A percentile compares a stretch with the other conserved stretches of the same genome.
phyloP scores from a whole-genome alignment of 2,797 vertebrate species.

The Cichlasoma orientale region DNA sequence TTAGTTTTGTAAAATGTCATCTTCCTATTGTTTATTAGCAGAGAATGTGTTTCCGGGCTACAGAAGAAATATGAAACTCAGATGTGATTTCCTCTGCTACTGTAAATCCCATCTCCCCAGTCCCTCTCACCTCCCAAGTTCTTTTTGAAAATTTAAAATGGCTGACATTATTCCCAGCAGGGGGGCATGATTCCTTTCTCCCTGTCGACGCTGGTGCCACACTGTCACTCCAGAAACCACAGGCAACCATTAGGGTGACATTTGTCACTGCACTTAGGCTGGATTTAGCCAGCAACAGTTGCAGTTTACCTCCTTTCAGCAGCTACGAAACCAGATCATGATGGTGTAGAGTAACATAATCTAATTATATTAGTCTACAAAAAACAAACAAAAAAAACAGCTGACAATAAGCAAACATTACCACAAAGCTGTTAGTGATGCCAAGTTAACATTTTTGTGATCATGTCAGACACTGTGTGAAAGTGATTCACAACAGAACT shows the following conservation, averaged over 20 bases:
- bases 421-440: background rate
- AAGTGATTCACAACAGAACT: background rate
- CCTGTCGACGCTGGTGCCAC: slow-evolving; percentile 43
- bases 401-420: background rate
- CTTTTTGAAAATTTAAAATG: slow-evolving; percentile 53
- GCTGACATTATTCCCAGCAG: slow-evolving; percentile 50
- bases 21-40: background rate
- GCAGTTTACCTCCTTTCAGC: slow-evolving; percentile 24
- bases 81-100: slow-evolving; percentile 19
- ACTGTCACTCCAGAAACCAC: slow-evolving; percentile 40
- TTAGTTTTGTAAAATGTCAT: background rate
- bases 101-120: slow-evolving; percentile 29
- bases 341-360: background rate
- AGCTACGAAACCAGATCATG: background rate
- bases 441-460: background rate
- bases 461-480: background rate
- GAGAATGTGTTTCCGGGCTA: background rate
- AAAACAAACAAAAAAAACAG: background rate
- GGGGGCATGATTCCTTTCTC: slow-evolving; percentile 37
- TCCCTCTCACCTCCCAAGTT: slow-evolving; percentile 2
- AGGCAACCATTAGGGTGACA: slow-evolving; percentile 44
- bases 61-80: slow-evolving; percentile 3
- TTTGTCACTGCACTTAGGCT: slow-evolving; percentile 47
- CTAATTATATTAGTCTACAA: background rate
- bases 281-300: slow-evolving; percentile 41